Evolutionary conservation across 2,113 vertebrate species (phyloP).

Genomic region (Gasterosteus aculeatus): DNA sequence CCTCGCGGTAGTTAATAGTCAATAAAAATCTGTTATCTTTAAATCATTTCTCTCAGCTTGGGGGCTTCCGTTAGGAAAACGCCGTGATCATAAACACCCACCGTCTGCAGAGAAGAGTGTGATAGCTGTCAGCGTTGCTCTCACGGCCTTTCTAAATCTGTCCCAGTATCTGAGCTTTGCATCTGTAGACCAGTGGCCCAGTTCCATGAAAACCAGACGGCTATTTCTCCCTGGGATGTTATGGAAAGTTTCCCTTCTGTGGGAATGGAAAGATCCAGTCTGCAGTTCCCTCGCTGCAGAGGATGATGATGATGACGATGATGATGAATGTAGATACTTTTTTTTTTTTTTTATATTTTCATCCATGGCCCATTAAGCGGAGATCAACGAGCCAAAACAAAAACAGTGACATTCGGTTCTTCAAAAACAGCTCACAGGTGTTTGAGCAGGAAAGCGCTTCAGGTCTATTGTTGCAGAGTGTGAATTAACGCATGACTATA

Average conservation of each 20-base stretch:
- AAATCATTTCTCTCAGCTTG: slow-evolving; percentile 7
- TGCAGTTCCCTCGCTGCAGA: background rate
- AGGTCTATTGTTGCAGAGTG: background rate
- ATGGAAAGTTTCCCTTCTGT: slow-evolving; percentile 58
- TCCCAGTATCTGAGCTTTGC: slow-evolving; percentile 48
- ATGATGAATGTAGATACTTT: too few relatives aligned
- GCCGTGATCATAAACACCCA: slow-evolving; percentile 1
- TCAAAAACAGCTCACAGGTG: background rate
- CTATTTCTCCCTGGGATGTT: slow-evolving; percentile 34
- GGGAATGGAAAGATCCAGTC: slow-evolving; percentile 66
- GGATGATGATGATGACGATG: background rate
- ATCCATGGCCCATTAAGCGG: background rate
- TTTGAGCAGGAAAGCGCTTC: background rate
- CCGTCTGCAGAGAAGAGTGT: background rate
- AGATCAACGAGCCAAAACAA: background rate
- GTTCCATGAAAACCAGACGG: slow-evolving; percentile 56
- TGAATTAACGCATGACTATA: background rate
- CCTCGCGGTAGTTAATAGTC: background rate
- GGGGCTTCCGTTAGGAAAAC: background rate
- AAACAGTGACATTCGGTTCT: background rate
- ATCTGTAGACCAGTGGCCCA: slow-evolving; percentile 39
- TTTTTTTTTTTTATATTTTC: too few relatives aligned
- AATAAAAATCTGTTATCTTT: background rate
- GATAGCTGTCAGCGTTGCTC: slow-evolving; percentile 2
- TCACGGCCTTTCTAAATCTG: slow-evolving; percentile 39